phyloP scores from a whole-genome alignment of 2,888 invertebrate species.

The Unio delphinus region DNA sequence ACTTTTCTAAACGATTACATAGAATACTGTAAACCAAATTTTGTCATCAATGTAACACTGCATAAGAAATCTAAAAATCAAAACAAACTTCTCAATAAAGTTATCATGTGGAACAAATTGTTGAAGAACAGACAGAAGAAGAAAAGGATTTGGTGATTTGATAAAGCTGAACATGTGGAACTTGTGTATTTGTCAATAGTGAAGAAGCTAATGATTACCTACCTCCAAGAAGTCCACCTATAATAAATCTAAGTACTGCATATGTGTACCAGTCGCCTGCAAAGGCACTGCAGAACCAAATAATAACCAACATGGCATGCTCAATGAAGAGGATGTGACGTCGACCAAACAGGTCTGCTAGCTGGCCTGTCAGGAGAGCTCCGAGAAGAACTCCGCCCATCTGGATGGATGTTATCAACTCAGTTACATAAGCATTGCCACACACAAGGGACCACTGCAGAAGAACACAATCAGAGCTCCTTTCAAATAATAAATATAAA shows the following conservation, averaged over 20 bases:
- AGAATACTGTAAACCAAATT: no score
- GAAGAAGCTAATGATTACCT: constrained; percentile 40
- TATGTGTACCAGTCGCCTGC: constrained; percentile 64
- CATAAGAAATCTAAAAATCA: no score
- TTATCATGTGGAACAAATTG: neutral
- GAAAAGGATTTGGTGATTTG: neutral
- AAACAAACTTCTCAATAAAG: no score
- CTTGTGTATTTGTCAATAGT: neutral
- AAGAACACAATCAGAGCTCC: neutral
- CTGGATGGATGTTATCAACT: constrained; percentile 64
- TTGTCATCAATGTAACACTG: no score
- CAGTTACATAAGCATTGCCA: constrained; percentile 45
- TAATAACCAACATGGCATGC: constrained; percentile 55
- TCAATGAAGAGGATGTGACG: constrained; percentile 56
- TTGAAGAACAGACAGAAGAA: neutral
- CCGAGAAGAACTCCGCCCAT: constrained; percentile 67
- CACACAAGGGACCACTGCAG: constrained; percentile 66
- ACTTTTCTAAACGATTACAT: no score
- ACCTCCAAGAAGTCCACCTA: constrained; percentile 66
- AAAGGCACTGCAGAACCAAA: constrained; percentile 61
- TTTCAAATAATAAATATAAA: no score
- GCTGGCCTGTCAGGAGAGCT: constrained; percentile 62
- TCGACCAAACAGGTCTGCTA: constrained; percentile 66
- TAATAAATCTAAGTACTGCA: constrained; percentile 57
- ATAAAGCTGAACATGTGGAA: neutral